Conservation (phyloP, 2,113 vertebrate species). For the Oryzias melastigma region DNA sequence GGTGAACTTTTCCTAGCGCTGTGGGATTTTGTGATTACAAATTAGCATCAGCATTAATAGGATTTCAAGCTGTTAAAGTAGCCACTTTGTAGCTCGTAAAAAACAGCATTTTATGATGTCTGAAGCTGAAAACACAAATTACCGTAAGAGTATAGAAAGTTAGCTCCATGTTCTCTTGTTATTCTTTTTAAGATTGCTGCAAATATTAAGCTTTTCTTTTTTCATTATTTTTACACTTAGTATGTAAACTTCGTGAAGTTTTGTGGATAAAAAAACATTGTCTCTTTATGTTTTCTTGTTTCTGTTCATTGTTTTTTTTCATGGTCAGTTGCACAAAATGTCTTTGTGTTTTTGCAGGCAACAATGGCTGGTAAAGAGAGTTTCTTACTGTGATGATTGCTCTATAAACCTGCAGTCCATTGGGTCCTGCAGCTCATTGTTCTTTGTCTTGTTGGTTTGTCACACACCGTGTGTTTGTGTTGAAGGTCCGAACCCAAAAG, state of each 20-base stretch:
- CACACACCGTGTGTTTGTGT: not conserved
- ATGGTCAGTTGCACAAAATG: conserved; percentile 63
- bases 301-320: conserved; percentile 32
- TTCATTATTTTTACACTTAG: too few relatives aligned
- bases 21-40: conserved; percentile 39
- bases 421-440: conserved; percentile 57
- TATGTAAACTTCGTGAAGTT: too few relatives aligned
- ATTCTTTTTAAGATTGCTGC: too few relatives aligned
- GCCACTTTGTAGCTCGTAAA: conserved; percentile 51
- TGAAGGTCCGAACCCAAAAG: not conserved
- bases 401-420: conserved; percentile 62
- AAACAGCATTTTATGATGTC: conserved; percentile 44
- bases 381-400: conserved; percentile 70
- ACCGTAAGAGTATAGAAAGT: too few relatives aligned
- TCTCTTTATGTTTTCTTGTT: conserved; percentile 13
- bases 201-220: too few relatives aligned
- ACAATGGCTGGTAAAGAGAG: conserved; percentile 63
- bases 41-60: conserved; percentile 62
- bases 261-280: not conserved
- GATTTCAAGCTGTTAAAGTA: conserved; percentile 31
- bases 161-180: too few relatives aligned
- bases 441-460: conserved; percentile 49
- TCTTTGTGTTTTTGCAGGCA: conserved; percentile 43
- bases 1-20: conserved; percentile 29
- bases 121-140: conserved; percentile 29